These are phyloP conservation scores for Taurulus bubalis DNA, from an alignment of 2,113 vertebrate genomes.

Conservation along the genomic window DNA sequence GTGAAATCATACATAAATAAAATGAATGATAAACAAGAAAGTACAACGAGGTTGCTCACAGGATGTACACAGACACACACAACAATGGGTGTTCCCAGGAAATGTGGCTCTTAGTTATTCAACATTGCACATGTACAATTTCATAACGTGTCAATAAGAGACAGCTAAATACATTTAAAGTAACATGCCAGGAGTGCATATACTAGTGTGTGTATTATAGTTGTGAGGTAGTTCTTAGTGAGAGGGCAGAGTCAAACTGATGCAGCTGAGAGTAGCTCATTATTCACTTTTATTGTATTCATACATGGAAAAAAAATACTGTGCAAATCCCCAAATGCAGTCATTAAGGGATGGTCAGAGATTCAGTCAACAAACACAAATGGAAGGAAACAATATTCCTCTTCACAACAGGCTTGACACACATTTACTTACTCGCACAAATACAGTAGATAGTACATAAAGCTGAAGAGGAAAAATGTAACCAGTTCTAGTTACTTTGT, in stretches of 20 bases:
- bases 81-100: too few relatives aligned
- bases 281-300: conserved; percentile 44
- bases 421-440: conserved; percentile 9
- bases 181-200: too few relatives aligned
- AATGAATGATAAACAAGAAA: too few relatives aligned
- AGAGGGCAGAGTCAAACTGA: neutral
- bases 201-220: neutral
- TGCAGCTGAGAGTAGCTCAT: neutral
- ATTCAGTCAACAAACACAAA: conserved; percentile 24
- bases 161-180: too few relatives aligned
- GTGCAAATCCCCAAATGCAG: conserved; percentile 51
- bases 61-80: too few relatives aligned
- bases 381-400: neutral
- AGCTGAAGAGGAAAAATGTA: neutral
- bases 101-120: too few relatives aligned
- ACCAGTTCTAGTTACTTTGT: neutral
- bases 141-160: too few relatives aligned
- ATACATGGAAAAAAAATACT: conserved; percentile 24
- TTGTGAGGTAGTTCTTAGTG: neutral
- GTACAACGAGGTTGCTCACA: too few relatives aligned
- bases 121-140: too few relatives aligned
- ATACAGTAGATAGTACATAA: neutral
- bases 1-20: too few relatives aligned
- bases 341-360: conserved; percentile 29
- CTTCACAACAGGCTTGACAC: neutral